Percentiles rank a stretch among this genome's conserved stretches.
Conservation (phyloP, 1,140 invertebrate genomes). For the Platorchestia sp. region DNA sequence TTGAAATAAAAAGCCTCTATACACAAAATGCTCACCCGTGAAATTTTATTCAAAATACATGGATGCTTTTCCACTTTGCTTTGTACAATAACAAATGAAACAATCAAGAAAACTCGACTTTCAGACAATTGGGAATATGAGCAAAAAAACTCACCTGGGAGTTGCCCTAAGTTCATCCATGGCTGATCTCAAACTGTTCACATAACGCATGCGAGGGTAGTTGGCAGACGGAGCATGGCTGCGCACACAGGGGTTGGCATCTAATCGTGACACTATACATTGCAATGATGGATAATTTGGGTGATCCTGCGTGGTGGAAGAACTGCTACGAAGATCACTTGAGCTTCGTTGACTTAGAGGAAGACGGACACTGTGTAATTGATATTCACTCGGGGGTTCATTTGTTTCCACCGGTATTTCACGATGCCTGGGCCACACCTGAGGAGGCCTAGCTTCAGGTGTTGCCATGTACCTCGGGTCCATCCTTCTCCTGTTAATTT, state of each 20-base stretch:
- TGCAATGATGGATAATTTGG: not conserved
- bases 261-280: not conserved
- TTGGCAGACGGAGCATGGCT: not conserved
- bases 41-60: too few relatives aligned
- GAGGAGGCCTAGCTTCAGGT: constrained; percentile 1
- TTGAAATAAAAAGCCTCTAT: too few relatives aligned
- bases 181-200: not conserved
- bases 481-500: constrained; percentile 64
- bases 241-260: not conserved
- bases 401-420: not conserved
- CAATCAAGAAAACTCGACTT: too few relatives aligned
- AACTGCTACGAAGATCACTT: not conserved
- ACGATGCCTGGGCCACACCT: constrained; percentile 54
- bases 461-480: constrained; percentile 57
- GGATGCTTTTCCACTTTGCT: too few relatives aligned
- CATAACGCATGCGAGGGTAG: not conserved
- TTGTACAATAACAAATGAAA: too few relatives aligned
- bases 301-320: not conserved
- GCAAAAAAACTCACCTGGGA: not conserved
- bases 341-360: not conserved
- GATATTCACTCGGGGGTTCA: not conserved
- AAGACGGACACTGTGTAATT: not conserved
- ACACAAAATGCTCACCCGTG: too few relatives aligned
- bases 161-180: not conserved
- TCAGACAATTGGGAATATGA: too few relatives aligned